Evolutionary conservation across 1,140 invertebrate genomes (phyloP).

Genomic region (Glossosoma conforme): DNA sequence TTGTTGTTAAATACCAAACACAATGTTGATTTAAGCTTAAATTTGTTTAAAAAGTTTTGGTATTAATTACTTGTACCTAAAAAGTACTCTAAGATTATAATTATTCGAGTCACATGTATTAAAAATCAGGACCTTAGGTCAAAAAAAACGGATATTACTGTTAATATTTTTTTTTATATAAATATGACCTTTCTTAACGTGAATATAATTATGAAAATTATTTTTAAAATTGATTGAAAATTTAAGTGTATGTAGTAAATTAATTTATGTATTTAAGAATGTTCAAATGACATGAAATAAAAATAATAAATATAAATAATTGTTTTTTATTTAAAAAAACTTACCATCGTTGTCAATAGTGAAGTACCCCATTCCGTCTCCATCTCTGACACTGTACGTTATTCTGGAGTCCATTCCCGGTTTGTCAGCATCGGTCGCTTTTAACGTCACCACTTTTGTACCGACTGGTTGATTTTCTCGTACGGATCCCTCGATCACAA

Average conservation of each 20-base stretch:
- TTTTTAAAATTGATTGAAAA: neutral
- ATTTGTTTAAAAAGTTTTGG: no score
- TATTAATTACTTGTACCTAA: no score
- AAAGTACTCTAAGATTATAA: no score
- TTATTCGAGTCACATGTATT: no score
- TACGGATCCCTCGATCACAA: constrained; percentile 63
- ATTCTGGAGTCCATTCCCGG: constrained; percentile 66
- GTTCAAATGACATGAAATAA: neutral
- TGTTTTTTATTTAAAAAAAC: constrained; percentile 30
- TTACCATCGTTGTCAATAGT: constrained; percentile 80
- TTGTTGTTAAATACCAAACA: no score
- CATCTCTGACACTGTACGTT: constrained; percentile 76
- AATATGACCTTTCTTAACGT: no score
- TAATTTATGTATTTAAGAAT: neutral
- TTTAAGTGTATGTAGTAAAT: neutral
- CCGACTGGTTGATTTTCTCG: constrained; percentile 68
- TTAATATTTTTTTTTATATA: no score
- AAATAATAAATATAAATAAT: neutral
- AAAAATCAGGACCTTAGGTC: no score
- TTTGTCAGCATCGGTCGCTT: constrained; percentile 68
- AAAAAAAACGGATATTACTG: no score
- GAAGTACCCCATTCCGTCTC: constrained; percentile 82
- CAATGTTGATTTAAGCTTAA: no score
- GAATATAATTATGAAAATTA: no score
- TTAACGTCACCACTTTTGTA: constrained; percentile 68